Percentiles rank a stretch among this genome's conserved stretches.
Evolutionary conservation across 2,797 vertebrate genomes (phyloP).

Genomic region (Triplophysa yarkandensis): DNA sequence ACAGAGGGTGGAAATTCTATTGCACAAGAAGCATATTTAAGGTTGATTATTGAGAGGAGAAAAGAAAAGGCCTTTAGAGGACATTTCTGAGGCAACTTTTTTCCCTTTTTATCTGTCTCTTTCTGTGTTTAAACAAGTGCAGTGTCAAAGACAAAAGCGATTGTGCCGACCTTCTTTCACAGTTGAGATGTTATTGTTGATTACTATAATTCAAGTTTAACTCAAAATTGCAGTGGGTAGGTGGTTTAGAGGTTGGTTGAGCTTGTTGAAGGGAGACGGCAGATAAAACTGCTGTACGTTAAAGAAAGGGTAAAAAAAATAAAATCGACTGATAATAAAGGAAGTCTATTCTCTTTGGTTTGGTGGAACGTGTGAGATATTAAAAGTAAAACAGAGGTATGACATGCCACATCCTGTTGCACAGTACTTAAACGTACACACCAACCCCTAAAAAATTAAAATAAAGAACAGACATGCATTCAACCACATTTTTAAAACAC

Average conservation of each 20-base stretch:
- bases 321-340: constrained; percentile 53
- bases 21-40: constrained; percentile 67
- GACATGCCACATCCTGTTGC: constrained; percentile 76
- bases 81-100: constrained; percentile 66
- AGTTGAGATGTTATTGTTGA: constrained; percentile 86
- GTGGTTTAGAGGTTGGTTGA: constrained; percentile 64
- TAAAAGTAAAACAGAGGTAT: constrained; percentile 72
- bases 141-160: constrained; percentile 86
- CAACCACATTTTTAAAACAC: constrained; percentile 66
- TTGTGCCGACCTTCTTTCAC: constrained; percentile 80
- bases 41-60: constrained; percentile 66
- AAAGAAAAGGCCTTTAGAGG: constrained; percentile 70
- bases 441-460: constrained; percentile 39
- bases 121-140: constrained; percentile 79
- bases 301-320: constrained; percentile 51
- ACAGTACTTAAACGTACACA: constrained; percentile 56
- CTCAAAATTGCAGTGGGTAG: constrained; percentile 77
- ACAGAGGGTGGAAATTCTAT: constrained; percentile 55
- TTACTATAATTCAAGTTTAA: constrained; percentile 84
- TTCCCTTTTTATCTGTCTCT: constrained; percentile 47
- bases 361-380: constrained; percentile 63
- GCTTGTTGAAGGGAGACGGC: constrained; percentile 51
- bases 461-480: constrained; percentile 14
- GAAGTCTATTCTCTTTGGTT: constrained; percentile 58
- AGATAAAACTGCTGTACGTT: constrained; percentile 46